Evolutionary conservation across 2,113 vertebrate genomes (phyloP), one percentile per base, ranked within the genome.

Genomic region (Rhea pennata): DNA sequence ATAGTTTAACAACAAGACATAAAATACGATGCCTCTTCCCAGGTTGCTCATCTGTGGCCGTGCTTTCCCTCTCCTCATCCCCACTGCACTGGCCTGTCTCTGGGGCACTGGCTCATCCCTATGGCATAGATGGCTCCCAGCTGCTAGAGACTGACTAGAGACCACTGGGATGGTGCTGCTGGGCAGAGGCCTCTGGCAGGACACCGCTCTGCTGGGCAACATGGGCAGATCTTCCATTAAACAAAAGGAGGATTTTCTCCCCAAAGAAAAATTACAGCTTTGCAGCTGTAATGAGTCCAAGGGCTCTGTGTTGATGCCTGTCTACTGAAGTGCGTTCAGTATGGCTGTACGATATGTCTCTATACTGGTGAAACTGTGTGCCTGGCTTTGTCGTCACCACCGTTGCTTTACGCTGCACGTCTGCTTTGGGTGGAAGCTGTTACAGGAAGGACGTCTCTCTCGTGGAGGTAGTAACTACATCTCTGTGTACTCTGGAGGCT

Each of bases 11-110:
- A 62, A n/a, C 0, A 0, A 36, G 20, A 46, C 40, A 66, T 69
- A 77, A 85, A 83, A 85, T n/a, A 26, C 0, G 0, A 33, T 0
- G 0, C 1, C 2, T 69, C 44, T 58, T 78, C 62, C 42, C n/a
- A 1, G 4, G 31, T 40, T 77, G 16, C 65, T 74, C 29, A 44
- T 53, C 9, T 31, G 21, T 16, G 10, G 5, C 48, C 78, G 40
- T n/a, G 50, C 5, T 87, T 80, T 73, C 53, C 50, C 15, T 46
- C 33, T 90, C 21, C 46, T 90, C 29, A 27, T 80, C 42, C 64
- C 36, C 2, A 2, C 31, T 48, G n/a, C 20, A 20, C 13, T 77
- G 54, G 7, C 9, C 64, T 1, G 2, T 64, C 21, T 44, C 58
- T 16, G 53, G 0, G 21, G 24, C 39, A 15, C 16, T 79, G 56